A percentile compares a stretch with the other conserved stretches of the same genome.
These are phyloP conservation scores for Ectemnius lituratus DNA, from an alignment of 2,888 invertebrate species.

Conservation along the genomic window DNA sequence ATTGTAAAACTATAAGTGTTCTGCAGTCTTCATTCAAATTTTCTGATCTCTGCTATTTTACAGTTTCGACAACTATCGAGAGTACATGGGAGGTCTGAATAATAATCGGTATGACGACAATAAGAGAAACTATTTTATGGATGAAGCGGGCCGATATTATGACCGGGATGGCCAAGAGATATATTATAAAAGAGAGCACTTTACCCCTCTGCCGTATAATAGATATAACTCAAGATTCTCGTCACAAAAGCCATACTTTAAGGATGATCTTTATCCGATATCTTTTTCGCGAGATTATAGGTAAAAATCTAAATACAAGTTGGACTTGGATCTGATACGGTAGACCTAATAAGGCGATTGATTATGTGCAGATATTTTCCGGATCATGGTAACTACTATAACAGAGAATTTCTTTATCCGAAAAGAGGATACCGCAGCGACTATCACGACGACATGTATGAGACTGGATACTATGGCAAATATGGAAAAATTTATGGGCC, in stretches of 20 bases:
- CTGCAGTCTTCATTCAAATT: background rate
- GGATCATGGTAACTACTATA: slow-evolving; percentile 32
- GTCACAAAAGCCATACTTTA: slow-evolving; percentile 19
- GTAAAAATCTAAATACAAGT: slow-evolving; percentile 22
- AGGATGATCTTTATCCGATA: slow-evolving; percentile 10
- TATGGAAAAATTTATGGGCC: slow-evolving; percentile 43
- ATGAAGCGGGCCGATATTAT: slow-evolving; percentile 77
- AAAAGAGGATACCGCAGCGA: slow-evolving; percentile 34
- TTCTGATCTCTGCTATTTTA: background rate
- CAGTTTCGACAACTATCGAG: slow-evolving; percentile 77
- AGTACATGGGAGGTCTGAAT: slow-evolving; percentile 78
- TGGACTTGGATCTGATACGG: background rate
- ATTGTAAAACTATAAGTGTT: slow-evolving; percentile 6
- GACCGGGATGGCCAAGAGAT: slow-evolving; percentile 59
- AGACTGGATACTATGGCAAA: slow-evolving; percentile 39
- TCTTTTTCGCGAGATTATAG: slow-evolving; percentile 24
- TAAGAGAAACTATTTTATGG: slow-evolving; percentile 77
- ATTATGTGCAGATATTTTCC: slow-evolving; percentile 52
- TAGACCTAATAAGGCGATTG: background rate
- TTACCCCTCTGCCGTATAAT: slow-evolving; percentile 18
- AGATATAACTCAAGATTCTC: slow-evolving; percentile 11
- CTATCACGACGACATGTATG: slow-evolving; percentile 43
- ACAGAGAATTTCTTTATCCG: slow-evolving; percentile 47
- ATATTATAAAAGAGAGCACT: slow-evolving; percentile 40
- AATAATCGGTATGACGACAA: slow-evolving; percentile 79